Evolutionary conservation across 2,888 invertebrate species (phyloP), one percentile per base, ranked within the genome.

Genomic region (Spodoptera picta): DNA sequence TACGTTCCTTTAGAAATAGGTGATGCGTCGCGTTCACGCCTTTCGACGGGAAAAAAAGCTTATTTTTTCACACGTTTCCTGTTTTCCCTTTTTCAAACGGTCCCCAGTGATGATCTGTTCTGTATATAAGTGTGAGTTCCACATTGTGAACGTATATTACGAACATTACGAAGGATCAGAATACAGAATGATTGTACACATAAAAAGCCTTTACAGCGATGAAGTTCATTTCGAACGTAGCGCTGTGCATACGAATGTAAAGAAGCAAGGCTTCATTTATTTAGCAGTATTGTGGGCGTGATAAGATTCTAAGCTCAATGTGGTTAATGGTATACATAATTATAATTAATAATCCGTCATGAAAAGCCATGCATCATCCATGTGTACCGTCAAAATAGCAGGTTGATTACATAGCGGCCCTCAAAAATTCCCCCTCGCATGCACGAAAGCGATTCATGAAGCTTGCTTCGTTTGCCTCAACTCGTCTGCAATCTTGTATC

Each of bases 401-500:
- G 76, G 80, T 77, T 76, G 81, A 85, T 81, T 82, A 78, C 81
- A 80, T 80, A 82, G 81, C 70, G 72, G 82, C 83, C 79, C 86
- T 88, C 86, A 85, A 88, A 81, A 89, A 89, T 84, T 85, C 83
- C 84, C 83, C 85, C 84, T 87, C 79, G 83, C 88, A 88, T 87
- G 87, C 86, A 88, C 86, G 86, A 87, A 88, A 90, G 86, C 87
- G 88, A 89, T 91, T 91, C 90, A 91, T 88, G 88, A 90, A 87
- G 84, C 89, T 90, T 87, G 92, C 90, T 92, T 91, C 90, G 89
- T 91, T 91, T 91, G 90, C 89, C 81, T 87, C 87, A 87, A 91
- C 90, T 91, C 89, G 88, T 87, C 88, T 90, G 90, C 90, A 91
- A 91, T 92, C 91, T 92, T 90, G 91, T 92, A 92, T 91, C 91